Evolutionary conservation across 2,888 invertebrate species (phyloP), one percentile per base, ranked within the genome.

Genomic region (Vandiemenella viatica): DNA sequence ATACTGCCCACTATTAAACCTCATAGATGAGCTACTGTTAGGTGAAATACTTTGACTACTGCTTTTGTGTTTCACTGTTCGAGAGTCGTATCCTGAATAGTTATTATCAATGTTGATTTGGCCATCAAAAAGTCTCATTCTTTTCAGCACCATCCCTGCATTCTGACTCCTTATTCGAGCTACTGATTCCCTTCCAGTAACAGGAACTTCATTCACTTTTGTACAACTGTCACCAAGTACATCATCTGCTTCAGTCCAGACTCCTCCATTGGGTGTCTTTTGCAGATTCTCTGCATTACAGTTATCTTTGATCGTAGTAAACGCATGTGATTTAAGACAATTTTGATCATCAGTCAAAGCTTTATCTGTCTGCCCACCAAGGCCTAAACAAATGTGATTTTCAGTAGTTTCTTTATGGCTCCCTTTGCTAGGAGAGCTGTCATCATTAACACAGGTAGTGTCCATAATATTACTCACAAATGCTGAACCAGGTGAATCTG

Each of bases 111-210:
- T n/a, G n/a, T n/a, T n/a, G n/a, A n/a, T n/a, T n/a, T n/a, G 42
- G 16, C 37, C 38, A 61, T 85, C 81, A 59, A 85, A 87, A 19
- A 85, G 67, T 61, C 78, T 80, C 0, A 84, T 83, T 67, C 83
- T 85, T 2, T 83, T 84, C 50, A 83, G 66, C 1, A 87, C 86
- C 69, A 83, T 84, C 6, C 86, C 87, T 5, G 82, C 83, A 63
- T 86, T 86, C 63, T 83, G 80, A 43, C 74, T 71, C 20, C 83
- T 70, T 22, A 86, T 61, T 58, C 79, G 78, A 17, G 80, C 82
- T 10, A 86, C 76, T 0, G 85, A 85, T 0, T 80, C 80, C 50
- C 85, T 71, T 1, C 79, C 78, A 20, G 74, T 75, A 3, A 58
- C 59, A 1, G 50, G 32, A 8, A 49, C 59, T 40, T 59, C 60